A percentile compares a stretch with the other conserved stretches of the same genome.
Conservation (phyloP, 2,888 invertebrate species). For the Andrena hattorfiana region DNA sequence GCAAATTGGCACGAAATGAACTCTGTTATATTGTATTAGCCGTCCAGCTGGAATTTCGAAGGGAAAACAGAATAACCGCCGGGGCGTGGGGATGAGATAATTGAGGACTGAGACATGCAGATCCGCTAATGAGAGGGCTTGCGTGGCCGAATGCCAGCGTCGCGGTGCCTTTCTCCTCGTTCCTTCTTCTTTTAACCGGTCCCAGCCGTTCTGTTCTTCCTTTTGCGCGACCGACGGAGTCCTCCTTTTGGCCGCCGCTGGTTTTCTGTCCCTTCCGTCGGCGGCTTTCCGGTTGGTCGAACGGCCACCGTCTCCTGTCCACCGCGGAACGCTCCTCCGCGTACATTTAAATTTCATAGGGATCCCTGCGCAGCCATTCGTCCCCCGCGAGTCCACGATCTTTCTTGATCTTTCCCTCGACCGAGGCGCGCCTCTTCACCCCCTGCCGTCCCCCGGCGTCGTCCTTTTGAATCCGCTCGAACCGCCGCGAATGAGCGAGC, state of each 20-base stretch:
- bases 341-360: slow-evolving; percentile 79
- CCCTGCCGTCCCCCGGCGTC: neutral
- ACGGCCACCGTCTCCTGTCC: slow-evolving; percentile 65
- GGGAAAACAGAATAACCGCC: slow-evolving; percentile 80
- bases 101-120: slow-evolving; percentile 83
- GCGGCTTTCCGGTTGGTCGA: slow-evolving; percentile 65
- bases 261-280: slow-evolving; percentile 28
- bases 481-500: slow-evolving; percentile 59
- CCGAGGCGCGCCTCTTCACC: neutral
- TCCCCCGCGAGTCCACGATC: slow-evolving; percentile 51
- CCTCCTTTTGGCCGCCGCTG: slow-evolving; percentile 17
- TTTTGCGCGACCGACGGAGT: neutral
- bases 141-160: slow-evolving; percentile 66
- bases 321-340: slow-evolving; percentile 67
- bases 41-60: slow-evolving; percentile 83
- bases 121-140: slow-evolving; percentile 82
- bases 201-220: slow-evolving; percentile 7
- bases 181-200: slow-evolving; percentile 54
- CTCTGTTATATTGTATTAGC: slow-evolving; percentile 84
- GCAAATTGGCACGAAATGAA: slow-evolving; percentile 84
- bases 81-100: slow-evolving; percentile 76
- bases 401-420: slow-evolving; percentile 22
- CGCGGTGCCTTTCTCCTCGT: slow-evolving; percentile 61
- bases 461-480: slow-evolving; percentile 50
- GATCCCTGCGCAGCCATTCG: slow-evolving; percentile 56